Percentiles rank a stretch among this genome's conserved stretches.
Conservation (phyloP, 2,888 invertebrate species). For the Calliscelio sp. region DNA sequence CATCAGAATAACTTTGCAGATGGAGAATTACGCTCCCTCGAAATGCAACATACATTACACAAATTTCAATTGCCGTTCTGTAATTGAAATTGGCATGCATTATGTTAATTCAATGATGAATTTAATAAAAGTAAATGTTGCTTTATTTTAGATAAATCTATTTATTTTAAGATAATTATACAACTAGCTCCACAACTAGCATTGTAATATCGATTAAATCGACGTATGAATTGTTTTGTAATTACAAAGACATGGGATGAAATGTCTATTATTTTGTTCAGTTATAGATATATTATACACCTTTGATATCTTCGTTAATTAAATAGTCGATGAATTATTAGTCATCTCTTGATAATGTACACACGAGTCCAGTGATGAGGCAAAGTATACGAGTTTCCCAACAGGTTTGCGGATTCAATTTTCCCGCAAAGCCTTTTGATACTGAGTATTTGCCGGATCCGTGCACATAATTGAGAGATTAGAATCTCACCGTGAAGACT, state of each 20-base stretch:
- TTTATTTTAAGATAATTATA: too few relatives aligned
- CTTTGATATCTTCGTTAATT: too few relatives aligned
- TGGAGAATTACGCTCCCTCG: background rate
- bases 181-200: too few relatives aligned
- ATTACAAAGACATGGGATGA: too few relatives aligned
- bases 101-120: conserved; percentile 29
- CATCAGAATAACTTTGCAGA: conserved; percentile 14
- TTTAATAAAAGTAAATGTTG: too few relatives aligned
- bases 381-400: conserved; percentile 60
- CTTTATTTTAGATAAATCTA: too few relatives aligned
- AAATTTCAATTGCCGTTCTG: conserved; percentile 17
- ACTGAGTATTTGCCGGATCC: conserved; percentile 71
- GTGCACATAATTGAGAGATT: conserved; percentile 78
- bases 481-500: conserved; percentile 74
- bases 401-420: conserved; percentile 74
- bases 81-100: conserved; percentile 20
- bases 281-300: too few relatives aligned
- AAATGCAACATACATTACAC: conserved; percentile 1
- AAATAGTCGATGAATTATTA: conserved; percentile 9
- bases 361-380: conserved; percentile 24
- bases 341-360: conserved; percentile 4
- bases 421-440: conserved; percentile 74
- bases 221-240: too few relatives aligned
- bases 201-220: too few relatives aligned
- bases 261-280: too few relatives aligned